Evolutionary conservation across 2,113 vertebrate genomes (phyloP).

Genomic region (Rutilus rutilus): DNA sequence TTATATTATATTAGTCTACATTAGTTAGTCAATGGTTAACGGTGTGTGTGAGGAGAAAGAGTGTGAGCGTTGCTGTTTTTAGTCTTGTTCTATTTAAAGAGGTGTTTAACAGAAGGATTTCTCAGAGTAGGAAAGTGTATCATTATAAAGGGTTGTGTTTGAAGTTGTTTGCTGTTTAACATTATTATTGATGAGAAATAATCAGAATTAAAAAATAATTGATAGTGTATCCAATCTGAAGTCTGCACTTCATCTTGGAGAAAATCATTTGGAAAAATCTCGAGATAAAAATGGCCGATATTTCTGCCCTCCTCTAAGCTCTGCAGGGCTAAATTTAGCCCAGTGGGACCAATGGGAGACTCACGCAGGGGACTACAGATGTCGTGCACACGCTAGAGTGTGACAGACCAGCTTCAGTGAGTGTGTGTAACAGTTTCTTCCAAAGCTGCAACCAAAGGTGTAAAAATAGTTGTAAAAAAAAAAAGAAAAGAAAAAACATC

Average conservation of each 20-base stretch:
- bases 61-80: neutral
- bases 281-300: constrained; percentile 75
- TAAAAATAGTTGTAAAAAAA: constrained; percentile 13
- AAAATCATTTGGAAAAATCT: constrained; percentile 10
- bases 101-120: neutral
- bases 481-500: constrained; percentile 7
- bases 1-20: constrained; percentile 10
- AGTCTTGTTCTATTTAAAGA: constrained; percentile 44
- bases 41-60: constrained; percentile 24
- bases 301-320: constrained; percentile 74
- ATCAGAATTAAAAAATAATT: neutral
- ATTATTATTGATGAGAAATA: neutral
- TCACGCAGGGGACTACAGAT: constrained; percentile 61
- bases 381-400: constrained; percentile 38
- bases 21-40: neutral
- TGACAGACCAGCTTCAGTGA: neutral
- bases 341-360: constrained; percentile 60
- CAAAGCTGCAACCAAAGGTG: neutral
- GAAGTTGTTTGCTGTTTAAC: neutral
- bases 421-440: constrained; percentile 27
- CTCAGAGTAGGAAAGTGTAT: neutral
- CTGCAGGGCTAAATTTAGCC: constrained; percentile 76
- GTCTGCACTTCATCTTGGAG: neutral
- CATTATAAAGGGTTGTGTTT: neutral
- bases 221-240: neutral